Conservation (phyloP, 2,888 invertebrate species). For the Mythimna ferrago region DNA sequence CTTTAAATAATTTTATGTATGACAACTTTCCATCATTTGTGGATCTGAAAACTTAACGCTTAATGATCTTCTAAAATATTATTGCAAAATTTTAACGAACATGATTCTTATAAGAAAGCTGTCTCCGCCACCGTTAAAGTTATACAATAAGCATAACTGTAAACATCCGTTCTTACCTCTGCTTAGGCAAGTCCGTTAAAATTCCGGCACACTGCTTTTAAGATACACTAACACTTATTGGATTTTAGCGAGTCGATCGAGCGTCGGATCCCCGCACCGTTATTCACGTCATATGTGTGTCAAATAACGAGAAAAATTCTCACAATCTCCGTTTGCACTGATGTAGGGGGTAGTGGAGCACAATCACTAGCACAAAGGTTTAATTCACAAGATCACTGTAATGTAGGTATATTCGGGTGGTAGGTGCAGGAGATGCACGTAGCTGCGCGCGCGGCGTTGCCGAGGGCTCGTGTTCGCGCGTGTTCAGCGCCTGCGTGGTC, state of each 20-base stretch:
- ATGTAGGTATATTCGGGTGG: constrained; percentile 67
- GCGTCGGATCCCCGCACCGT: constrained; percentile 87
- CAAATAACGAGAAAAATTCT: constrained; percentile 84
- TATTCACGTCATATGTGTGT: constrained; percentile 89
- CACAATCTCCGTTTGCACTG: constrained; percentile 73
- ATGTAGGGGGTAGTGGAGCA: constrained; percentile 74
- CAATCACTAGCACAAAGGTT: constrained; percentile 81
- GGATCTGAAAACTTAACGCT: constrained; percentile 21
- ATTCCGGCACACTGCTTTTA: constrained; percentile 87
- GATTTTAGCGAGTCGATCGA: constrained; percentile 88
- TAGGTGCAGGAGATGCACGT: constrained; percentile 71
- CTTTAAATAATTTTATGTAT: constrained; percentile 10
- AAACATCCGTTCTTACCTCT: constrained; percentile 88
- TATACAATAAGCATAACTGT: constrained; percentile 89
- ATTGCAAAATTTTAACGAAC: constrained; percentile 60
- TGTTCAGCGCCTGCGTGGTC: constrained; percentile 76
- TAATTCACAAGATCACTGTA: constrained; percentile 73
- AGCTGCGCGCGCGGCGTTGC: constrained; percentile 74
- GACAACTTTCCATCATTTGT: constrained; percentile 43
- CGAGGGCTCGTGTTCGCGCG: constrained; percentile 62
- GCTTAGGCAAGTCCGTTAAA: constrained; percentile 89
- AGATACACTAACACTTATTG: constrained; percentile 87
- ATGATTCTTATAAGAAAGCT: constrained; percentile 72
- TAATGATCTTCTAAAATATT: constrained; percentile 45
- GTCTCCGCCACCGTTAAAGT: constrained; percentile 79